Evolutionary conservation across 1,140 invertebrate genomes (phyloP).

Genomic region (Zaprionus tsacasi): DNA sequence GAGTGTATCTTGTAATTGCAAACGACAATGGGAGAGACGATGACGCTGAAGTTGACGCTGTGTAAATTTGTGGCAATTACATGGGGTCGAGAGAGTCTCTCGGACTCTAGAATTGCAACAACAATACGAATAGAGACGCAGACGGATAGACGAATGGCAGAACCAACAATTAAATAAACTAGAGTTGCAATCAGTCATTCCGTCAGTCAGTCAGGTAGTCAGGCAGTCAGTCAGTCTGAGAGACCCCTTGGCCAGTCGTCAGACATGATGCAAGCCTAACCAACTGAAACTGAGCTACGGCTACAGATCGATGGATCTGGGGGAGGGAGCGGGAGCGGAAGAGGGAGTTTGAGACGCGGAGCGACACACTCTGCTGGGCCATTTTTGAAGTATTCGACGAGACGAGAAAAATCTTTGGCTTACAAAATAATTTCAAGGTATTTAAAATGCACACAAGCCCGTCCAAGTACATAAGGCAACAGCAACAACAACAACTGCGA

Average conservation of each 20-base stretch:
- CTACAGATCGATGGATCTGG: slow-evolving; percentile 1
- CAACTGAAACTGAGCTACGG: slow-evolving; percentile 39
- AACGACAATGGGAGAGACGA: slow-evolving; percentile 55
- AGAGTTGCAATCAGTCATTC: slow-evolving; percentile 58
- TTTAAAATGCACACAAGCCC: slow-evolving; percentile 74
- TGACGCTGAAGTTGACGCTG: slow-evolving; percentile 41
- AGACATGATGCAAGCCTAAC: slow-evolving; percentile 47
- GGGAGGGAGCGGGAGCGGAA: too few species aligned
- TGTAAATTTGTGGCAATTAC: slow-evolving; percentile 65
- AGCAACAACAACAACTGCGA: slow-evolving; percentile 15
- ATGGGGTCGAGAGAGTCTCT: slow-evolving; percentile 45
- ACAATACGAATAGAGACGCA: slow-evolving; percentile 19
- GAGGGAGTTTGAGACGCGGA: neutral
- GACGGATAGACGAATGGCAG: slow-evolving; percentile 43
- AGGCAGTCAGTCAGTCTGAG: slow-evolving; percentile 34
- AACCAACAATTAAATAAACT: slow-evolving; percentile 79
- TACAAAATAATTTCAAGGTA: slow-evolving; percentile 75
- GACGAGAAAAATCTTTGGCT: slow-evolving; percentile 76
- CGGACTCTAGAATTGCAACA: slow-evolving; percentile 51
- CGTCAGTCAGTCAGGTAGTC: slow-evolving; percentile 37
- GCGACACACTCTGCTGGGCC: slow-evolving; percentile 20
- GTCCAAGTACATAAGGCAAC: slow-evolving; percentile 21
- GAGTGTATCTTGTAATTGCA: slow-evolving; percentile 61
- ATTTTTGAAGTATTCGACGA: slow-evolving; percentile 62
- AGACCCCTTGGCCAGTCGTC: slow-evolving; percentile 31